Conservation (phyloP, 2,888 invertebrate genomes). For the Leptogaster cylindrica region DNA sequence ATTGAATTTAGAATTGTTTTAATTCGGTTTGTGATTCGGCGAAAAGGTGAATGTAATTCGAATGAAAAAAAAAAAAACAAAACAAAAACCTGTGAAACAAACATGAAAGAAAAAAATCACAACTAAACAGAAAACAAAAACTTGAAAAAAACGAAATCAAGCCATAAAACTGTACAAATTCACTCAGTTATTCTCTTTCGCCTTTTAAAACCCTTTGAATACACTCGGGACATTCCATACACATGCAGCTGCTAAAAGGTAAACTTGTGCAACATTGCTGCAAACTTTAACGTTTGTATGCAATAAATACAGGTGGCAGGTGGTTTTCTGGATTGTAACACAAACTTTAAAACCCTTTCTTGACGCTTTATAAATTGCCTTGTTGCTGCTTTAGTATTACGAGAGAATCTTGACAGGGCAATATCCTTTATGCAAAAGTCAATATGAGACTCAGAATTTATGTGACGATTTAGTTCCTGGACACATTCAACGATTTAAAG, state of each 20-base stretch:
- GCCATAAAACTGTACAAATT: slow-evolving; percentile 27
- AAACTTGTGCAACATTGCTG: slow-evolving; percentile 29
- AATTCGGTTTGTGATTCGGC: slow-evolving; percentile 20
- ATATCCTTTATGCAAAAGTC: too few relatives aligned
- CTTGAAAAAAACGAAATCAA: too few relatives aligned
- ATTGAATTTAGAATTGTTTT: slow-evolving; percentile 31
- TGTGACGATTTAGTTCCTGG: too few relatives aligned
- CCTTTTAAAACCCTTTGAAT: not conserved
- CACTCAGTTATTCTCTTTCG: slow-evolving; percentile 9
- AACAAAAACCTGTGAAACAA: slow-evolving; percentile 9
- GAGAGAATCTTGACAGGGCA: too few relatives aligned
- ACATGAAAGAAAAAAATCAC: too few relatives aligned
- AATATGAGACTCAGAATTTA: too few relatives aligned
- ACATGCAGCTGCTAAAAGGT: not conserved
- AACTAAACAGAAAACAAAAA: too few relatives aligned
- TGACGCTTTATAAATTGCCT: slow-evolving; percentile 28
- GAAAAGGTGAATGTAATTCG: slow-evolving; percentile 1
- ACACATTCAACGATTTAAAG: too few relatives aligned
- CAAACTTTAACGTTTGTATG: slow-evolving; percentile 32
- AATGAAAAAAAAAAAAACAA: slow-evolving; percentile 3
- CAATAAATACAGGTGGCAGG: slow-evolving; percentile 36
- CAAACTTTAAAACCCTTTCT: slow-evolving; percentile 32
- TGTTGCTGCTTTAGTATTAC: too few relatives aligned
- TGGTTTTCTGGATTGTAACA: slow-evolving; percentile 32
- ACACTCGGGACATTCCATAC: not conserved